Base-by-base conservation (phyloP, 1,140 invertebrate genomes). In the Linepithema humile region DNA sequence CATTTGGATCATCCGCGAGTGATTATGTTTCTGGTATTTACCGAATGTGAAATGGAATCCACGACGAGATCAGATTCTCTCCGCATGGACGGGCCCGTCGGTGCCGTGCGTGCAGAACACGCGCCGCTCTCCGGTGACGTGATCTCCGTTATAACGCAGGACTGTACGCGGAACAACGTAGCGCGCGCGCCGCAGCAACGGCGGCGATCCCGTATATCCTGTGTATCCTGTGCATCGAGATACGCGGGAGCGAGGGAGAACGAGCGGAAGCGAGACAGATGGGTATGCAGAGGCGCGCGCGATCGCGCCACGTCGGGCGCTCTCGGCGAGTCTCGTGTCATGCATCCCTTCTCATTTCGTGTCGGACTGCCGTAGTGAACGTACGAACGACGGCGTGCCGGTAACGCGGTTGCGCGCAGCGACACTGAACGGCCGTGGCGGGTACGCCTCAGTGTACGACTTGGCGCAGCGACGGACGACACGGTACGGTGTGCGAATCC, bases 341-440 rank as follows among this genome's bases (percentile, higher is more conserved):
- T 80, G 80, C 85, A 73, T 82, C 88, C 88, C 82, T 83, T 85
- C 89, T 89, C 92, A 94, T 91, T 93, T 92, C 92, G 92, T 90
- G 92, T 92, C 80, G 88, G 91, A 91, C 90, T 89, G 90, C 88
- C 92, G 90, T 88, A 80, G 89, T 90, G 92, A 60, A 77, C 86
- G 90, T 85, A 85, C 85, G 83, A 85, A 48, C 80, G 72, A 67
- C 64, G 53, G 17, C 50, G 64, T 23, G 53, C 29, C 20, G 23
- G 29, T 35, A 45, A 74, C 69, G 82, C 82, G 75, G 20, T 77
- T 38, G 50, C 72, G 86, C 87, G 73, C 75, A 77, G 26, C 83
- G 72, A 45, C 82, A 35, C 53, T 48, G 23, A 84, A 82, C 82
- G 69, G 73, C 15, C 62, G 74, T 35, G 75, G 64, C 62, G 35